These are phyloP conservation scores for Oncorhynchus clarkii DNA, from an alignment of 2,113 vertebrate species.

Conservation along the genomic window DNA sequence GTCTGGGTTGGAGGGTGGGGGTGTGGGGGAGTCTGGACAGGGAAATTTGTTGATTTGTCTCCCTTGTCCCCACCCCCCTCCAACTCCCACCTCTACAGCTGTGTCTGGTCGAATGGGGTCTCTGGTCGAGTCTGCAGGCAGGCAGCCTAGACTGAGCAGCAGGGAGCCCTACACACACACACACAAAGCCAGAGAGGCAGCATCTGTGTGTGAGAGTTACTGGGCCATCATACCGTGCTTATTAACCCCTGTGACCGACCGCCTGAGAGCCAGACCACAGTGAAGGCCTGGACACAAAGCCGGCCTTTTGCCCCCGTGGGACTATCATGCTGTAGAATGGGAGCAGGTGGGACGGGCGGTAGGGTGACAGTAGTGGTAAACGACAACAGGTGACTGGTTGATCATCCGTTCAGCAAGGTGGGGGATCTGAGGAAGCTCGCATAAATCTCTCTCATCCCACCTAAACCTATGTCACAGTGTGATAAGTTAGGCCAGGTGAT, in stretches of 20 bases:
- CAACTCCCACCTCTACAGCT: conserved; percentile 17
- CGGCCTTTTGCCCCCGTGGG: neutral
- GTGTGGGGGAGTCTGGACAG: neutral
- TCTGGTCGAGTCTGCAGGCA: conserved; percentile 8
- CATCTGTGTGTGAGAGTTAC: conserved; percentile 9
- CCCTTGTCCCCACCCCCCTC: neutral
- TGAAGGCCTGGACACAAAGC: neutral
- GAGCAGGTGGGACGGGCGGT: neutral
- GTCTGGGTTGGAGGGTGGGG: neutral
- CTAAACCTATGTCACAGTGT: neutral
- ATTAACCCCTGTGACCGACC: neutral
- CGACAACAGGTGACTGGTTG: neutral
- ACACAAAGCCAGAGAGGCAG: neutral
- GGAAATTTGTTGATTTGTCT: conserved; percentile 4
- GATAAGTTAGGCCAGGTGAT: neutral
- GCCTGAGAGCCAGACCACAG: neutral
- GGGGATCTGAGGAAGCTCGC: neutral
- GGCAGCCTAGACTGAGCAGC: conserved; percentile 2
- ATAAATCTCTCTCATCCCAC: neutral
- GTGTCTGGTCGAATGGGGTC: conserved; percentile 11
- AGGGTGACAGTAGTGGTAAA: neutral
- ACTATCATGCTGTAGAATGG: neutral
- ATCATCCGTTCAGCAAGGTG: neutral
- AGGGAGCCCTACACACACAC: neutral
- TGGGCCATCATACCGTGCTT: neutral